These are phyloP conservation scores for Amphipoea oculea DNA, from an alignment of 2,888 invertebrate genomes.

Conservation along the genomic window DNA sequence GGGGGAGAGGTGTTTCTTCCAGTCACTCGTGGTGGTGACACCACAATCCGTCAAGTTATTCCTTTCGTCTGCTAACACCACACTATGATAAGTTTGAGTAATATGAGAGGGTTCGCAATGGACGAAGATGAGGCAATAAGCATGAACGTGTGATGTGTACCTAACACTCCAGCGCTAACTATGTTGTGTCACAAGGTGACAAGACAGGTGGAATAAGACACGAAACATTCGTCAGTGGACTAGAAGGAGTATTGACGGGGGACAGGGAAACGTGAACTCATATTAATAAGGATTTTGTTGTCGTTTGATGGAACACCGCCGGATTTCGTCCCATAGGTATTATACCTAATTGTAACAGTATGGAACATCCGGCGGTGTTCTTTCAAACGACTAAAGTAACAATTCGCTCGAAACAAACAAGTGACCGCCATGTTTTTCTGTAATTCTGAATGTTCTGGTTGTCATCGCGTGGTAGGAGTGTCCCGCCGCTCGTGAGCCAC, in stretches of 20 bases:
- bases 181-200: not conserved
- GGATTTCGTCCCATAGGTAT: not conserved
- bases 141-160: not conserved
- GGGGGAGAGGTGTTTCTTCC: not conserved
- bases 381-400: not conserved
- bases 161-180: no score
- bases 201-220: not conserved
- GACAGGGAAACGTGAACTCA: not conserved
- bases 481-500: constrained; percentile 11
- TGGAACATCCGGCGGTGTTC: not conserved
- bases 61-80: not conserved
- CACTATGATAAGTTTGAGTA: not conserved
- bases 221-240: not conserved
- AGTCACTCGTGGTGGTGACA: not conserved
- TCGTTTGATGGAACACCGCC: not conserved
- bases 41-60: not conserved
- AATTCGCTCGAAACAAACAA: not conserved
- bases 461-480: constrained; percentile 28
- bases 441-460: not conserved
- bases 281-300: not conserved
- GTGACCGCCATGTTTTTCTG: constrained; percentile 12
- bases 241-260: not conserved
- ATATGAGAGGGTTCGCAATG: not conserved
- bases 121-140: not conserved
- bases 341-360: not conserved